These are phyloP conservation scores for Eubasilissa regina DNA, from an alignment of 1,140 invertebrate genomes.

Conservation along the genomic window DNA sequence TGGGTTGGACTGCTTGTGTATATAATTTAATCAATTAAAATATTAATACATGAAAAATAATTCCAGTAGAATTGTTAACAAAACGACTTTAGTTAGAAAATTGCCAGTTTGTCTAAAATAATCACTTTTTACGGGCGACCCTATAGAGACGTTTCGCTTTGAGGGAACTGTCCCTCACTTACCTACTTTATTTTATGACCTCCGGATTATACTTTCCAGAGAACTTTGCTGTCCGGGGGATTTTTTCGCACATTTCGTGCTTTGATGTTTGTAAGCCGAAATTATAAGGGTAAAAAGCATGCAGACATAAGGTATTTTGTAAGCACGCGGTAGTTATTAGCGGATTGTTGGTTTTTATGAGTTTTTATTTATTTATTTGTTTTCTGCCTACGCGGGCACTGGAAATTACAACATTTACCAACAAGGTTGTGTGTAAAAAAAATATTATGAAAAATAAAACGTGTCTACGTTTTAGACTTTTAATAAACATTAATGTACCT, in stretches of 20 bases:
- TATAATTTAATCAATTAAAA: too few species aligned
- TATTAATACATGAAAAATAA: too few species aligned
- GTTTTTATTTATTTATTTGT: neutral
- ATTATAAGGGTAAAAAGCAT: slow-evolving; percentile 48
- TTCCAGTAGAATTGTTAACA: too few species aligned
- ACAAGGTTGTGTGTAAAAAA: too few species aligned
- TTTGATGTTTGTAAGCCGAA: slow-evolving; percentile 55
- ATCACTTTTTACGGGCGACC: slow-evolving; percentile 45
- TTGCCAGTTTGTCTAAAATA: too few species aligned
- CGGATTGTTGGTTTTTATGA: slow-evolving; percentile 21
- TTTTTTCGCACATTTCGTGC: slow-evolving; percentile 46
- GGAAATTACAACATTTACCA: too few species aligned
- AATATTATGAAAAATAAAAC: too few species aligned
- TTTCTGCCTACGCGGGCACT: too few species aligned
- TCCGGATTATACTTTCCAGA: slow-evolving; percentile 52
- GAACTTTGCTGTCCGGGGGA: slow-evolving; percentile 48
- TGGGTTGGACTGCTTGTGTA: too few species aligned
- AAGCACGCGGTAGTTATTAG: neutral
- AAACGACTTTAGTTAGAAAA: too few species aligned
- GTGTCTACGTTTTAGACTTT: too few species aligned
- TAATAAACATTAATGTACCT: too few species aligned
- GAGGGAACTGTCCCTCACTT: neutral
- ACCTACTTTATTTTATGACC: slow-evolving; percentile 54
- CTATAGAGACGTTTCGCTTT: neutral
- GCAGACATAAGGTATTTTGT: slow-evolving; percentile 27